Percentiles rank a stretch among this genome's conserved stretches.
Evolutionary conservation across 2,888 invertebrate species (phyloP).

Genomic region (Tachina lurida): DNA sequence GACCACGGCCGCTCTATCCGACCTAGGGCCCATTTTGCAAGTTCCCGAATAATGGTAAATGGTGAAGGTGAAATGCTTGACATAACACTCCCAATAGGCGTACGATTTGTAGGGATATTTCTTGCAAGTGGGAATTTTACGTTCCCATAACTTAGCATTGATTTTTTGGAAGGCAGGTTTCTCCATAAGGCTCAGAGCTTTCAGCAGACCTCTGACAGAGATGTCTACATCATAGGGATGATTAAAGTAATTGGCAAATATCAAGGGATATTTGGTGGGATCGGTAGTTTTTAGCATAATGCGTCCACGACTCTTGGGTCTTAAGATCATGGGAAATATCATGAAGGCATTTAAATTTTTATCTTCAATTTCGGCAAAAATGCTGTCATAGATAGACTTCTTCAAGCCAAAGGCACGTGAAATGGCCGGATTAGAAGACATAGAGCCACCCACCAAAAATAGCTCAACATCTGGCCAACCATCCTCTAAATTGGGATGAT

Average conservation of each 20-base stretch:
- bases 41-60: constrained; percentile 87
- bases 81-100: constrained; percentile 87
- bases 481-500: constrained; percentile 83
- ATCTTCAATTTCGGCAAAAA: constrained; percentile 82
- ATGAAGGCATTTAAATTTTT: constrained; percentile 83
- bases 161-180: constrained; percentile 84
- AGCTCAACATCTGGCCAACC: constrained; percentile 89
- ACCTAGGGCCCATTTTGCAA: constrained; percentile 86
- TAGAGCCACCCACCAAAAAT: constrained; percentile 85
- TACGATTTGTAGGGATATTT: constrained; percentile 83
- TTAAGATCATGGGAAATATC: constrained; percentile 86
- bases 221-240: constrained; percentile 86
- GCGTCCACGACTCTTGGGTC: constrained; percentile 88
- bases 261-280: constrained; percentile 86
- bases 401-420: constrained; percentile 83
- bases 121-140: constrained; percentile 86
- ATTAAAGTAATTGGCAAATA: constrained; percentile 88
- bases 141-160: constrained; percentile 84
- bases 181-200: constrained; percentile 83
- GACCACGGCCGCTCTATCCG: constrained; percentile 86
- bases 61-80: constrained; percentile 85
- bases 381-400: constrained; percentile 82
- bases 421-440: constrained; percentile 82
- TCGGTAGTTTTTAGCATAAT: constrained; percentile 86
- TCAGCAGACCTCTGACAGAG: constrained; percentile 85